A percentile compares a stretch with the other conserved stretches of the same genome.
phyloP scores from a whole-genome alignment of 2,113 vertebrate species.

The Psephotus haematonotus region DNA sequence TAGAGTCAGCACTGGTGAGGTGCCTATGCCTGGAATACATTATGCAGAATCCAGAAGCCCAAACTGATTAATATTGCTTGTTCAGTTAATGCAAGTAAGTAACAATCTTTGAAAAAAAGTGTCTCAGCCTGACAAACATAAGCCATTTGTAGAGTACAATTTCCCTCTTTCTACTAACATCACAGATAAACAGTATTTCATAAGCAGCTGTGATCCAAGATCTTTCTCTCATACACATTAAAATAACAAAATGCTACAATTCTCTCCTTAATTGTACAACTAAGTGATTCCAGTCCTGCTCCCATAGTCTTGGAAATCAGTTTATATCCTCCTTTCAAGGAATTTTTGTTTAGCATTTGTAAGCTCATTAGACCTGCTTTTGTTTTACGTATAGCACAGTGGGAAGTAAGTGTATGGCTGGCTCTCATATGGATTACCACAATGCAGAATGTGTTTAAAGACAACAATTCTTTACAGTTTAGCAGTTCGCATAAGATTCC shows the following conservation, averaged over 20 bases:
- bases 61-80: neutral
- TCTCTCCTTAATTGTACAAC: neutral
- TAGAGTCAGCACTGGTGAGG: neutral
- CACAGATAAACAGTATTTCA: neutral
- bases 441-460: neutral
- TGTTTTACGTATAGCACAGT: neutral
- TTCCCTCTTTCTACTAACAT: neutral
- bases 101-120: neutral
- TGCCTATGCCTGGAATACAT: neutral
- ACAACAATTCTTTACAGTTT: neutral
- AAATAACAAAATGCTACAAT: neutral
- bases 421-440: neutral
- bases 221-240: neutral
- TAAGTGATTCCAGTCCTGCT: neutral
- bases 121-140: neutral
- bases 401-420: neutral
- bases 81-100: neutral
- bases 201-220: neutral
- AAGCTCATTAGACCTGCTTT: neutral
- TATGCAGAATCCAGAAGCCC: neutral
- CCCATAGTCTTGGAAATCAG: neutral
- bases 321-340: neutral
- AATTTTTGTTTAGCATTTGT: neutral
- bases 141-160: neutral
- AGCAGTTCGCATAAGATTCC: neutral